These are phyloP conservation scores for Leptobrachium ailaonicum DNA, from an alignment of 2,113 vertebrate species.

Conservation along the genomic window DNA sequence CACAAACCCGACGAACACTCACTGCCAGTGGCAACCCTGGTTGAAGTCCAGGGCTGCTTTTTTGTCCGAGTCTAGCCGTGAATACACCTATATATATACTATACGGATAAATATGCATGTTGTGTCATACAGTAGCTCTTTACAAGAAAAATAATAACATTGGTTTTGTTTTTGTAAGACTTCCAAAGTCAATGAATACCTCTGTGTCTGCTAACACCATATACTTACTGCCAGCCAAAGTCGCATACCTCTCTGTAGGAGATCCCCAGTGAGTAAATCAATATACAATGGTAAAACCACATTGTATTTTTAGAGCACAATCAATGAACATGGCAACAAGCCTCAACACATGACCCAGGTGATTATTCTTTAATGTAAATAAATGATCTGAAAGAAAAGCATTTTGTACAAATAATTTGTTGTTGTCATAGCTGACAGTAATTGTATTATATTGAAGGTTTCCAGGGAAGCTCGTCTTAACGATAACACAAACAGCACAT, in stretches of 20 bases:
- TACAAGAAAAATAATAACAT: too few species aligned
- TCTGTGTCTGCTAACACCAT: too few species aligned
- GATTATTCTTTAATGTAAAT: slow-evolving; percentile 4
- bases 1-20: too few species aligned
- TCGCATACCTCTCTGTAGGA: neutral
- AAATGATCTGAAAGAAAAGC: neutral
- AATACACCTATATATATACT: too few species aligned
- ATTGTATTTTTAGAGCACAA: neutral
- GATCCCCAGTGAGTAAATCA: slow-evolving; percentile 1
- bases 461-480: slow-evolving; percentile 25
- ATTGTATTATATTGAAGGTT: slow-evolving; percentile 36
- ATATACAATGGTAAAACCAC: slow-evolving; percentile 2
- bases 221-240: too few species aligned
- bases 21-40: too few species aligned
- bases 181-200: too few species aligned
- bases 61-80: too few species aligned
- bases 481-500: slow-evolving; percentile 29
- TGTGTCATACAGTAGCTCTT: too few species aligned
- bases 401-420: neutral
- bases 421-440: slow-evolving; percentile 23
- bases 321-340: slow-evolving; percentile 21
- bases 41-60: too few species aligned
- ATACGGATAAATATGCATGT: too few species aligned
- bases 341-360: neutral
- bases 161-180: too few species aligned